Percentiles rank a stretch among this genome's conserved stretches.
These are phyloP conservation scores for Alexandromys oeconomus DNA, from an alignment of 2,797 vertebrate genomes.

Conservation along the genomic window DNA sequence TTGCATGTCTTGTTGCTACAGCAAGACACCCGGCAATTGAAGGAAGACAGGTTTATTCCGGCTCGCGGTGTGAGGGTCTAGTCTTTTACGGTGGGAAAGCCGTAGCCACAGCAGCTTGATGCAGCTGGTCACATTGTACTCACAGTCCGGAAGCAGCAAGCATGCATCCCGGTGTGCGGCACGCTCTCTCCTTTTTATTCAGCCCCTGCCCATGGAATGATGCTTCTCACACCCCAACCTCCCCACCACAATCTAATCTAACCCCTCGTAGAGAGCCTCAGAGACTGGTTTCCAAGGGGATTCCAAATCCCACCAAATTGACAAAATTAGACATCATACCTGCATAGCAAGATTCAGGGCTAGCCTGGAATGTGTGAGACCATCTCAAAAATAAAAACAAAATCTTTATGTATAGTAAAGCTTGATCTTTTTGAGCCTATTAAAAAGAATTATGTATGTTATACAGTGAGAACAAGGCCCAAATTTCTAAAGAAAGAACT, in stretches of 20 bases:
- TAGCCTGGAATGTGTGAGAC: background rate
- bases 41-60: background rate
- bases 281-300: background rate
- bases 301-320: background rate
- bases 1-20: background rate
- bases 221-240: background rate
- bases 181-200: background rate
- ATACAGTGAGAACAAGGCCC: background rate
- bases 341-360: background rate
- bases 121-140: background rate
- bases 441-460: constrained; percentile 22
- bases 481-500: constrained; percentile 2
- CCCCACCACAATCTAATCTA: background rate
- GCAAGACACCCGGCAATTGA: background rate
- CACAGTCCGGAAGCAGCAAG: background rate
- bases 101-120: background rate
- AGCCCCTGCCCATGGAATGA: background rate
- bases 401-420: constrained; percentile 3
- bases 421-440: background rate
- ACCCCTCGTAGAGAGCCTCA: background rate
- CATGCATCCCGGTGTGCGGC: no score
- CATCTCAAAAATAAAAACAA: background rate
- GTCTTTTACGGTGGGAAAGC: background rate
- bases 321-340: background rate
- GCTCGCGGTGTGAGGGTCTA: background rate